Percentiles rank a stretch among this genome's conserved stretches.
Conservation (phyloP, 2,888 invertebrate genomes). For the Drosophila testacea region DNA sequence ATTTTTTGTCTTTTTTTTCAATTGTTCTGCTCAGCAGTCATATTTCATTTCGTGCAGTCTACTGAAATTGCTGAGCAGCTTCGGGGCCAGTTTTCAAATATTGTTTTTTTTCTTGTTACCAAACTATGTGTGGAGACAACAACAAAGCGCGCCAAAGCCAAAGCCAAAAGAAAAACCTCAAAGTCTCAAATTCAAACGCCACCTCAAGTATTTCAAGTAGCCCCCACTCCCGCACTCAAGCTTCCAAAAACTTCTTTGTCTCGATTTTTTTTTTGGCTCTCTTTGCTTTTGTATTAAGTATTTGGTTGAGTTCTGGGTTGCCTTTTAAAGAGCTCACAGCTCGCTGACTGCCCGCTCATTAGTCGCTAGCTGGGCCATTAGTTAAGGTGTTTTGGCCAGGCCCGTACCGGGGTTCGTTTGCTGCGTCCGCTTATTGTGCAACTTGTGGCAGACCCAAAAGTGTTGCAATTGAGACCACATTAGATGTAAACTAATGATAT, state of each 20-base stretch:
- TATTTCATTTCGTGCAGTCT: slow-evolving; percentile 56
- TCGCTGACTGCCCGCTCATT: slow-evolving; percentile 70
- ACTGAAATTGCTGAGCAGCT: slow-evolving; percentile 35
- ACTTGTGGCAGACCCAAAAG: slow-evolving; percentile 56
- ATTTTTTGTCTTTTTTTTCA: slow-evolving; percentile 32
- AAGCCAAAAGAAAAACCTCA: slow-evolving; percentile 44
- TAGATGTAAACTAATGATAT: slow-evolving; percentile 76
- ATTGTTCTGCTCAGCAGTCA: slow-evolving; percentile 62
- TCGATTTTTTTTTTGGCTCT: slow-evolving; percentile 25
- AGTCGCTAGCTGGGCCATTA: slow-evolving; percentile 66
- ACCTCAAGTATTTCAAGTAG: slow-evolving; percentile 68
- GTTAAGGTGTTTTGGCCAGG: slow-evolving; percentile 72
- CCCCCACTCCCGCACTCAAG: slow-evolving; percentile 19
- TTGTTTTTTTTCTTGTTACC: slow-evolving; percentile 7
- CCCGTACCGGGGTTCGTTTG: slow-evolving; percentile 35
- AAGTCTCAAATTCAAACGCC: slow-evolving; percentile 58
- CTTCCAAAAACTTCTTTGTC: slow-evolving; percentile 47
- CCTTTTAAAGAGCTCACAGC: slow-evolving; percentile 68
- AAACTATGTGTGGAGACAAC: slow-evolving; percentile 40
- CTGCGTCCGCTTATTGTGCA: slow-evolving; percentile 64
- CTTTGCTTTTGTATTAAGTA: slow-evolving; percentile 8
- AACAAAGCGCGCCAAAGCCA: slow-evolving; percentile 45
- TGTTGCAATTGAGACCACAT: slow-evolving; percentile 71
- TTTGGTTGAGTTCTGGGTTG: slow-evolving; percentile 60
- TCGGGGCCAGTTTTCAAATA: slow-evolving; percentile 47